Evolutionary conservation across 2,113 vertebrate genomes (phyloP), one percentile per base, ranked within the genome.

Genomic region (Hymenochirus boettgeri): DNA sequence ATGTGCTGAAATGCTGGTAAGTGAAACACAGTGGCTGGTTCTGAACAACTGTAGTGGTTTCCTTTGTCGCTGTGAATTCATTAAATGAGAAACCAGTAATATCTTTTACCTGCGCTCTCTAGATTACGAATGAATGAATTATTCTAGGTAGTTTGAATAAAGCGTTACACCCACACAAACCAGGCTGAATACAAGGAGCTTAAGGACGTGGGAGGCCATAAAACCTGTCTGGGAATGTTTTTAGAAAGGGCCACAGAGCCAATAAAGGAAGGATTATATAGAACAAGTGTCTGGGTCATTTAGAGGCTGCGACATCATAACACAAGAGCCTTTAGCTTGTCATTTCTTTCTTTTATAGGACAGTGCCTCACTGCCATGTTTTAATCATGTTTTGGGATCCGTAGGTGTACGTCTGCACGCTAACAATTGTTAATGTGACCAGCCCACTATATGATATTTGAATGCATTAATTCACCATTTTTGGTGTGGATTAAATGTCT

Each of bases 1-100:
- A 39, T 52, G 18, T 21, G 56, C 56, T 52, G 56, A 67, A 59
- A 56, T 67, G 56, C 15, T 18, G 47, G 37, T 39, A 60, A 69
- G 24, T 29, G 25, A 26, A 29, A 59, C 51, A 45, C 47, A 52
- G 17, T 45, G 46, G 56, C 65, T 59, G 57, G 24, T 60, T 60
- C 19, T 23, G 57, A 67, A n/a, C 56, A 42, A 23, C 48, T 53
- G 33, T 54, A 59, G n/a, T 52, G 31, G 22, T 31, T 56, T 25
- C n/a, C 12, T 13, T 35, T 29, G 10, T 35, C 13, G 22, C 31
- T 25, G 22, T 23, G 45, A 50, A 53, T 42, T 69, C 48, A 60
- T 53, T 26, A 57, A 51, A 5, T 12, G 18, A 7, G 18, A 59
- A 25, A 37, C 45, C 27, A 12, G 10, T 27, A 48, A 65, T 57